These are phyloP conservation scores for Chitala chitala DNA, from an alignment of 2,113 vertebrate species.

Conservation along the genomic window DNA sequence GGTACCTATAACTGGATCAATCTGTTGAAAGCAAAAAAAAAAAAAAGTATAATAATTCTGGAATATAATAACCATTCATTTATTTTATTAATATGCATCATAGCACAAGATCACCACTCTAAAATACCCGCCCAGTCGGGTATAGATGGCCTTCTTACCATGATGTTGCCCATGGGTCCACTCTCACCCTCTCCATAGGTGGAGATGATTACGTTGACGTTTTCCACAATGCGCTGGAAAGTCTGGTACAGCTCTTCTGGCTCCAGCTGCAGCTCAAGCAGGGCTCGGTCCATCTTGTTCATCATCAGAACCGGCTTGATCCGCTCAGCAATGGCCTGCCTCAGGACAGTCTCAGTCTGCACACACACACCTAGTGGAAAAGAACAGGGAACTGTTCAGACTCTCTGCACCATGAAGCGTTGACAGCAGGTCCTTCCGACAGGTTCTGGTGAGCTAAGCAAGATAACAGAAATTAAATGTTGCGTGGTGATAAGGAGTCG, in stretches of 20 bases:
- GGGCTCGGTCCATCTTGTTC: constrained; percentile 96
- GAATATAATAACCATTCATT: no score
- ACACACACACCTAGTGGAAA: constrained; percentile 79
- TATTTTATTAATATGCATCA: no score
- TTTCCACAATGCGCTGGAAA: constrained; percentile 94
- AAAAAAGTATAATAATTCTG: background rate
- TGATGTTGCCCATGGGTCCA: constrained; percentile 89
- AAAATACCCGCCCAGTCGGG: no score
- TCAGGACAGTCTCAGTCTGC: constrained; percentile 92
- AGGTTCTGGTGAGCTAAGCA: background rate
- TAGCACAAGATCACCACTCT: no score
- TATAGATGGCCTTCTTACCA: constrained; percentile 62
- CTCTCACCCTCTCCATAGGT: constrained; percentile 86
- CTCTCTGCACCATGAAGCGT: no score
- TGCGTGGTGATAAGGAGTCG: background rate
- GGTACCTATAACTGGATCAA: constrained; percentile 81
- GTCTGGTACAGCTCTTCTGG: constrained; percentile 88
- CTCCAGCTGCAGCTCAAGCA: constrained; percentile 88
- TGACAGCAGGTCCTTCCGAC: no score
- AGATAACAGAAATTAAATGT: background rate
- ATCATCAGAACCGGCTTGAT: constrained; percentile 97
- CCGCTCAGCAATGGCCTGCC: constrained; percentile 88
- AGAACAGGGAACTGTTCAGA: accelerated
- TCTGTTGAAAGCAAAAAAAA: constrained; percentile 49
- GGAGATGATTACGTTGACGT: constrained; percentile 88